phyloP scores from a whole-genome alignment of 2,113 vertebrate genomes.

The Syrmaticus mikado region DNA sequence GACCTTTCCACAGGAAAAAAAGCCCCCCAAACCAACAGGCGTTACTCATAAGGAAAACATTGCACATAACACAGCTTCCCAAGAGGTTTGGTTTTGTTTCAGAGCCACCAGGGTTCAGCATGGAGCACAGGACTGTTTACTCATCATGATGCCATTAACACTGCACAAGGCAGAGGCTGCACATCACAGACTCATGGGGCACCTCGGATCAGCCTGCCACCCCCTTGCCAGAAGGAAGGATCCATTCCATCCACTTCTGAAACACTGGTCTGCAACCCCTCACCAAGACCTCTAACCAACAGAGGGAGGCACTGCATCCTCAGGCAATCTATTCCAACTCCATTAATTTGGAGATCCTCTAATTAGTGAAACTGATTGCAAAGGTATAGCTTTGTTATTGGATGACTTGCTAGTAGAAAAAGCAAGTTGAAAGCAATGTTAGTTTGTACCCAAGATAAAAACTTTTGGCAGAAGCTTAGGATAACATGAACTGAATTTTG shows the following conservation, averaged over 20 bases:
- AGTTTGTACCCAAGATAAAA: neutral
- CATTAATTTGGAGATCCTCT: neutral
- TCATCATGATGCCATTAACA: neutral
- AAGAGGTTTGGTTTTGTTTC: slow-evolving; percentile 4
- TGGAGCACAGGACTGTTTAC: neutral
- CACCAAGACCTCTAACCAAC: neutral
- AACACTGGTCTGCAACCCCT: accelerated
- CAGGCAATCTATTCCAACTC: neutral
- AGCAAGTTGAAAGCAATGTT: neutral
- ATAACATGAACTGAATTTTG: neutral
- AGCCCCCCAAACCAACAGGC: neutral
- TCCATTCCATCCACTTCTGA: neutral
- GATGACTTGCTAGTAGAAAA: neutral
- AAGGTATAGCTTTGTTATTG: neutral
- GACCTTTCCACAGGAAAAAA: slow-evolving; percentile 34
- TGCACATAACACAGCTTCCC: neutral
- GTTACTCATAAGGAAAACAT: slow-evolving; percentile 66
- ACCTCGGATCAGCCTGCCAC: neutral
- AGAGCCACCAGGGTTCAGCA: slow-evolving; percentile 31
- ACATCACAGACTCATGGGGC: neutral
- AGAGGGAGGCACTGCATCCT: neutral
- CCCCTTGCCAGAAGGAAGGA: neutral
- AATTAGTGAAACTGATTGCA: neutral
- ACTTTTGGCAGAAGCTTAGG: neutral
- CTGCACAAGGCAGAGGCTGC: neutral